Percentiles rank a stretch among this genome's conserved stretches.
phyloP scores from a whole-genome alignment of 2,888 invertebrate genomes.

The Tubulanus polymorphus region DNA sequence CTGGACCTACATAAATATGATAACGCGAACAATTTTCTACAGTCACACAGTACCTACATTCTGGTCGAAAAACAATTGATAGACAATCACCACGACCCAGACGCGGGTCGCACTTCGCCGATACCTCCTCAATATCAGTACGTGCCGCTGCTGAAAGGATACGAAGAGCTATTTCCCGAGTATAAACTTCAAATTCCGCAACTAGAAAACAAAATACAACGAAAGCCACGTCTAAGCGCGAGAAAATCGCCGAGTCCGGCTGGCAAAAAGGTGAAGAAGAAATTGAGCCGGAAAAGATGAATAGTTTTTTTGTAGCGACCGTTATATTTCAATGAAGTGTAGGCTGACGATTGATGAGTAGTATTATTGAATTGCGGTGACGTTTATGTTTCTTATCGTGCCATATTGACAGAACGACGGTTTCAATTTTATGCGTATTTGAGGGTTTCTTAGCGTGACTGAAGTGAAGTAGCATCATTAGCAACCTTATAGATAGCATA shows the following conservation, averaged over 20 bases:
- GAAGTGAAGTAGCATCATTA: no score
- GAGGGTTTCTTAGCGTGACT: no score
- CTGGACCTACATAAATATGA: conserved; percentile 46
- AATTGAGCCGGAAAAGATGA: no score
- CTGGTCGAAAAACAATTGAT: conserved; percentile 42
- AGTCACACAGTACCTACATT: conserved; percentile 47
- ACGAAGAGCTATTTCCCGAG: conserved; percentile 42
- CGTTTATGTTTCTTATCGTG: no score
- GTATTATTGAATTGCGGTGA: no score
- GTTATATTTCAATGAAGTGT: no score
- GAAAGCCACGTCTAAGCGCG: conserved; percentile 20
- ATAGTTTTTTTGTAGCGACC: no score
- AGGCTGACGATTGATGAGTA: no score
- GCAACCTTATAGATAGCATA: no score
- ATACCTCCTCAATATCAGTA: conserved; percentile 30
- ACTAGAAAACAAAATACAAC: conserved; percentile 20
- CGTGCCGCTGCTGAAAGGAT: conserved; percentile 43
- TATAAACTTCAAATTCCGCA: conserved; percentile 39
- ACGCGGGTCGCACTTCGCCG: conserved; percentile 22
- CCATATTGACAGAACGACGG: no score
- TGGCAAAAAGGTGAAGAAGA: conserved; percentile 21
- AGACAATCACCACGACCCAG: conserved; percentile 20
- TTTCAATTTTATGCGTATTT: no score
- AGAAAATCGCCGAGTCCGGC: conserved; percentile 46
- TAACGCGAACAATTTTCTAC: conserved; percentile 43